Base-by-base conservation (phyloP, 1,140 invertebrate genomes). In the Achroia grisella region DNA sequence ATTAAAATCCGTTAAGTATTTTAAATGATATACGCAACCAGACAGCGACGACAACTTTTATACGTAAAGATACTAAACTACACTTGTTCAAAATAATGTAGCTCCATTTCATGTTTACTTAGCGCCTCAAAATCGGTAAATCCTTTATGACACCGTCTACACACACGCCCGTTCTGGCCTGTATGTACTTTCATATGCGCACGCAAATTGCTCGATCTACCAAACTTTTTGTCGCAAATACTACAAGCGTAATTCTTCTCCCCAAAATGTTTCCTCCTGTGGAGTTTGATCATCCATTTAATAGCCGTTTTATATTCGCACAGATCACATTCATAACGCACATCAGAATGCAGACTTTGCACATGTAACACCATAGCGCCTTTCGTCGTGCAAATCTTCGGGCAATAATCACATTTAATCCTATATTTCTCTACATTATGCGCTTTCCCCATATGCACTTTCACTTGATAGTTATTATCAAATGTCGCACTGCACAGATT, bases 131-230 rank as follows among this genome's bases (percentile, higher is more conserved):
- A 37, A 49, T 68, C 57, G 0, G 39, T 39, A 34, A 71, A 74
- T 1, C 73, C 73, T 9, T 47, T 35, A 11, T 62, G 45, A 44
- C 71, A 74, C 41, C 60, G 55, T 0, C 73, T 41, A 36, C 72
- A 76, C 0, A 76, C 72, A 1, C 62, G 39, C 10, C 72, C 70
- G 6, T 58, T 51, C 3, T 49, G 46, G 0, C 73, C 73, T 2
- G 71, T 66, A 33, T 76, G 70, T 1, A 73, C 63, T 39, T 73
- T 76, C 61, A 76, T 71, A 49, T 76, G 72, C 1, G 56, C 56
- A 4, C 72, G 33, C 1, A 76, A 14, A 34, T 76, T 73, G 36
- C 65, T 71, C 2, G 72, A 69, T 33, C 73, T 60, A 0, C 68
- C 62, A 35, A 77, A 71, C 10, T 44, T 44, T 14, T 37, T 60